Percentiles rank a stretch among this genome's conserved stretches.
Conservation (phyloP, 2,888 invertebrate genomes). For the Scaeva pyrastri region DNA sequence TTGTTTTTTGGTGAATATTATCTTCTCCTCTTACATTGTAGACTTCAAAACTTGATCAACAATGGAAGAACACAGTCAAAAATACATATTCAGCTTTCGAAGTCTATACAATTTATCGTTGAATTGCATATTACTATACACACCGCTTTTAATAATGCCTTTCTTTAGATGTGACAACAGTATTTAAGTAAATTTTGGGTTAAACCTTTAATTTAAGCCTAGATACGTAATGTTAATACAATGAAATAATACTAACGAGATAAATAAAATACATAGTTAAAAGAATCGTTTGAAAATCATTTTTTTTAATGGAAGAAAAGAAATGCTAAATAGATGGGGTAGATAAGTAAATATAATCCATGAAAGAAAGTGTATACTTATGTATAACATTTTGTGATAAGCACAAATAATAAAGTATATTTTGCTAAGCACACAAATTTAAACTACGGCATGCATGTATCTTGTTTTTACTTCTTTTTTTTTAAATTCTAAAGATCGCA, state of each 20-base stretch:
- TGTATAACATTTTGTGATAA: no score
- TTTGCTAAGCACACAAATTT: no score
- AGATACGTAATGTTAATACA: constrained; percentile 44
- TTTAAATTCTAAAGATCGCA: no score
- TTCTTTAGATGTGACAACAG: constrained; percentile 70
- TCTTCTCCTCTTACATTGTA: constrained; percentile 55
- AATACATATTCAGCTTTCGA: constrained; percentile 51
- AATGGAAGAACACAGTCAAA: constrained; percentile 61
- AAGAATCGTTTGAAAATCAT: neutral
- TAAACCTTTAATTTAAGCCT: constrained; percentile 68
- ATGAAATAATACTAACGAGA: constrained; percentile 3
- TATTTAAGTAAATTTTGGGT: constrained; percentile 51
- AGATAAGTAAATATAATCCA: neutral
- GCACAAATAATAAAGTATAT: no score
- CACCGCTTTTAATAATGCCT: constrained; percentile 73
- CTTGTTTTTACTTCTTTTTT: no score
- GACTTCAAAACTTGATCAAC: constrained; percentile 46
- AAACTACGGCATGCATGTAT: no score
- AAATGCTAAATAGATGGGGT: neutral
- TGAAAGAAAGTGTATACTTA: neutral
- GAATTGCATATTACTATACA: constrained; percentile 53
- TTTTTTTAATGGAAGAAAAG: neutral
- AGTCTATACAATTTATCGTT: constrained; percentile 24
- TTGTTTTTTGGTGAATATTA: constrained; percentile 21
- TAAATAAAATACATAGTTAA: neutral